These are phyloP conservation scores for Drosophila pegasa DNA, from an alignment of 2,888 invertebrate genomes.

Conservation along the genomic window DNA sequence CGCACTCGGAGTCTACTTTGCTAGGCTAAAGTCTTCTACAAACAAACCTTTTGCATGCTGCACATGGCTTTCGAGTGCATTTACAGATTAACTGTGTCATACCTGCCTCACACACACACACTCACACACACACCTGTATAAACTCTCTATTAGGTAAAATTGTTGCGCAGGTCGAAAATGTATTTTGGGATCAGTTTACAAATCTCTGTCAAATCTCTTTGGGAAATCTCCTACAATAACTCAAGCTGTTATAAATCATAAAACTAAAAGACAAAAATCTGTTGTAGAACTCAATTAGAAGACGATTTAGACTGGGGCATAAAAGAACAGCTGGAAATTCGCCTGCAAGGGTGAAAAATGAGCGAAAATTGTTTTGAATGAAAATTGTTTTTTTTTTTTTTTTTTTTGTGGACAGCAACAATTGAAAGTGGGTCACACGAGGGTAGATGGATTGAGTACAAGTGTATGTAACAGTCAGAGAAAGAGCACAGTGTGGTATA, in stretches of 20 bases:
- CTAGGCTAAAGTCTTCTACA: constrained; percentile 24
- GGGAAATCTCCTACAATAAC: not conserved
- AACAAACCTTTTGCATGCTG: constrained; percentile 48
- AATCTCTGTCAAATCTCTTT: not conserved
- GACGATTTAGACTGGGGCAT: not conserved
- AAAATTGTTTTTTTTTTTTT: not conserved
- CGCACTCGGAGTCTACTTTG: constrained; percentile 1
- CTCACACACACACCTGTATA: not conserved
- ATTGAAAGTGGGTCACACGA: not conserved
- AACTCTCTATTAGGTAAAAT: constrained; percentile 30
- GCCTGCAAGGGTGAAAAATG: not conserved
- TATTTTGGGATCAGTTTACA: constrained; percentile 4
- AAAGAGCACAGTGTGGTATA: not conserved
- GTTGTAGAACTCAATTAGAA: not conserved
- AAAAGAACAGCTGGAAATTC: constrained; percentile 2
- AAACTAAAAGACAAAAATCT: not conserved
- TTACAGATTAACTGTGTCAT: constrained; percentile 26
- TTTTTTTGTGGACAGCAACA: not conserved
- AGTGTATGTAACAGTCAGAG: not conserved
- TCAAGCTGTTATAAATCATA: constrained; percentile 10
- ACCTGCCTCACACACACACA: constrained; percentile 28
- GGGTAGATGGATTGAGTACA: not conserved
- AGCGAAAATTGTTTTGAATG: not conserved
- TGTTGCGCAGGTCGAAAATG: constrained; percentile 31
- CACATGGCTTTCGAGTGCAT: constrained; percentile 26